Evolutionary conservation across 2,888 invertebrate species (phyloP).

Genomic region (Disparrhopalites patrizii): DNA sequence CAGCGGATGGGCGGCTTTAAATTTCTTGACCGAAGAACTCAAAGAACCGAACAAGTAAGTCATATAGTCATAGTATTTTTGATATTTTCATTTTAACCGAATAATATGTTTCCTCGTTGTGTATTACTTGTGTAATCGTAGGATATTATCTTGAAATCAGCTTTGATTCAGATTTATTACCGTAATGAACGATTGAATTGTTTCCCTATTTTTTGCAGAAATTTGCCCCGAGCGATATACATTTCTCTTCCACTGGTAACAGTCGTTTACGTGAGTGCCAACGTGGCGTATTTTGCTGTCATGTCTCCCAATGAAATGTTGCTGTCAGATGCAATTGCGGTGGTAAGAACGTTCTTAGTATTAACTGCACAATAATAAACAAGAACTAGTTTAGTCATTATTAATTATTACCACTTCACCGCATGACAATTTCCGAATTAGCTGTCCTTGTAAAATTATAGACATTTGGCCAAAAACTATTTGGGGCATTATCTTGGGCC

Average conservation of each 20-base stretch:
- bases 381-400: too few species aligned
- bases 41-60: conserved; percentile 72
- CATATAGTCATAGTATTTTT: too few species aligned
- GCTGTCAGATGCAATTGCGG: conserved; percentile 3
- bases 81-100: too few species aligned
- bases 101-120: too few species aligned
- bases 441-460: too few species aligned
- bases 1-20: conserved; percentile 81
- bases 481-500: conserved; percentile 70
- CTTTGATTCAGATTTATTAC: too few species aligned
- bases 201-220: conserved; percentile 68
- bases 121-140: too few species aligned
- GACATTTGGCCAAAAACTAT: conserved; percentile 76
- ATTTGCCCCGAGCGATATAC: conserved; percentile 88
- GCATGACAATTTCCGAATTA: too few species aligned
- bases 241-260: conserved; percentile 89
- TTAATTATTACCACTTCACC: too few species aligned
- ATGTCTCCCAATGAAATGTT: neutral
- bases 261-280: conserved; percentile 79
- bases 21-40: conserved; percentile 89
- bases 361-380: too few species aligned
- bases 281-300: conserved; percentile 74
- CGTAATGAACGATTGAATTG: too few species aligned
- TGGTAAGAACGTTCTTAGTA: conserved; percentile 1
- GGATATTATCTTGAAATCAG: too few species aligned